These are phyloP conservation scores for Synanthedon formicaeformis DNA, from an alignment of 2,888 invertebrate genomes.

Conservation along the genomic window DNA sequence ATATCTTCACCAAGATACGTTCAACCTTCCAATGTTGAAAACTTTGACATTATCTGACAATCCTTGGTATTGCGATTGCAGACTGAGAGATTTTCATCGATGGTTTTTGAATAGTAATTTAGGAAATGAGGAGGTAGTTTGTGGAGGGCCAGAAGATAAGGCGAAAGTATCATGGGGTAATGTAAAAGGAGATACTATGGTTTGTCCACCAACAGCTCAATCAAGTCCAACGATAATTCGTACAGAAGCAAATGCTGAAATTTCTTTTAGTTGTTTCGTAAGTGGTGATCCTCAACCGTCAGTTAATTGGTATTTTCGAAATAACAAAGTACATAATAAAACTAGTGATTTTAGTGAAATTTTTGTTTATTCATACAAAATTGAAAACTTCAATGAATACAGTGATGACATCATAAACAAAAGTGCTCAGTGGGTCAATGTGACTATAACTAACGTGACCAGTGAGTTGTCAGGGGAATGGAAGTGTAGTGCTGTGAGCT, in stretches of 20 bases:
- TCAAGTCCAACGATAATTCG: conserved; percentile 71
- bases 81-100: conserved; percentile 81
- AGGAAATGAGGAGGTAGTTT: conserved; percentile 78
- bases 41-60: conserved; percentile 85
- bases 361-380: conserved; percentile 33
- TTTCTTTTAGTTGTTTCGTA: conserved; percentile 83
- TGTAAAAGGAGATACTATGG: conserved; percentile 79
- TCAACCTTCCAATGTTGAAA: conserved; percentile 72
- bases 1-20: conserved; percentile 67
- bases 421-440: conserved; percentile 79
- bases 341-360: conserved; percentile 44
- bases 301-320: conserved; percentile 83
- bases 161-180: conserved; percentile 79
- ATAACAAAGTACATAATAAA: conserved; percentile 47
- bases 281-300: conserved; percentile 85
- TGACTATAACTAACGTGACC: conserved; percentile 85
- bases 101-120: conserved; percentile 86
- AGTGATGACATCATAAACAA: conserved; percentile 51
- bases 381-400: conserved; percentile 42
- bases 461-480: conserved; percentile 87
- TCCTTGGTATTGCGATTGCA: conserved; percentile 92
- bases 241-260: conserved; percentile 84
- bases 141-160: conserved; percentile 76
- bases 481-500: conserved; percentile 82
- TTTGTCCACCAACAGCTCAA: conserved; percentile 81